These are phyloP conservation scores for Pandemis cinnamomeana DNA, from an alignment of 2,888 invertebrate species.

Conservation along the genomic window DNA sequence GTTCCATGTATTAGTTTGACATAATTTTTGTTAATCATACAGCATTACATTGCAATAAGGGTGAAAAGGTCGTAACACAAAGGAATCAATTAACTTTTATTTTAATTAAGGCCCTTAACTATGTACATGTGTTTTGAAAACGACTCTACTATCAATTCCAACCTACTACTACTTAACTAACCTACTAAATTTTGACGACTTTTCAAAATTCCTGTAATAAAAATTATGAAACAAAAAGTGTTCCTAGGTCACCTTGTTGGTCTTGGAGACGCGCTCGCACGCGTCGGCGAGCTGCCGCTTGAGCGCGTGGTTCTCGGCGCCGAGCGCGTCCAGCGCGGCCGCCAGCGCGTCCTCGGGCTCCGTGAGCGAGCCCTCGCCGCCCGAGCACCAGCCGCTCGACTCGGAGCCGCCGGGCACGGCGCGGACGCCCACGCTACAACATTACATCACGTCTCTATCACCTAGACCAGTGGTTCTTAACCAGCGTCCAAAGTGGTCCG, in stretches of 20 bases:
- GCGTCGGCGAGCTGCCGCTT: constrained; percentile 93
- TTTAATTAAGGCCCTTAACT: no score
- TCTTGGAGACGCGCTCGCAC: constrained; percentile 92
- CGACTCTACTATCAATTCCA: no score
- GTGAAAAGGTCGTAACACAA: no score
- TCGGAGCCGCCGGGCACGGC: constrained; percentile 83
- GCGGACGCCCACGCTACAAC: constrained; percentile 77
- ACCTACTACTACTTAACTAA: no score
- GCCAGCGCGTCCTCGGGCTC: constrained; percentile 90
- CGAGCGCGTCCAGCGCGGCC: constrained; percentile 92
- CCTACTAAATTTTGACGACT: no score
- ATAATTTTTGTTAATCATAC: no score
- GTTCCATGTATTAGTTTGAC: no score
- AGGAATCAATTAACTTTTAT: no score
- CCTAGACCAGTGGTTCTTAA: no score
- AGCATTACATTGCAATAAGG: no score
- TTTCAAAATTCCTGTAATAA: not conserved
- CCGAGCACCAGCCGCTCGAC: constrained; percentile 85
- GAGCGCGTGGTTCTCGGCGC: constrained; percentile 93
- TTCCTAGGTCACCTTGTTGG: constrained; percentile 87
- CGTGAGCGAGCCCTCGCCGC: constrained; percentile 85
- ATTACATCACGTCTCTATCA: not conserved
- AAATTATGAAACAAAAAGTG: not conserved
- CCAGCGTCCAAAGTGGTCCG: no score
- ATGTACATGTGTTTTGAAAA: no score